A percentile compares a stretch with the other conserved stretches of the same genome.
Evolutionary conservation across 1,140 invertebrate genomes (phyloP).

Genomic region (Teleopsis dalmanni): DNA sequence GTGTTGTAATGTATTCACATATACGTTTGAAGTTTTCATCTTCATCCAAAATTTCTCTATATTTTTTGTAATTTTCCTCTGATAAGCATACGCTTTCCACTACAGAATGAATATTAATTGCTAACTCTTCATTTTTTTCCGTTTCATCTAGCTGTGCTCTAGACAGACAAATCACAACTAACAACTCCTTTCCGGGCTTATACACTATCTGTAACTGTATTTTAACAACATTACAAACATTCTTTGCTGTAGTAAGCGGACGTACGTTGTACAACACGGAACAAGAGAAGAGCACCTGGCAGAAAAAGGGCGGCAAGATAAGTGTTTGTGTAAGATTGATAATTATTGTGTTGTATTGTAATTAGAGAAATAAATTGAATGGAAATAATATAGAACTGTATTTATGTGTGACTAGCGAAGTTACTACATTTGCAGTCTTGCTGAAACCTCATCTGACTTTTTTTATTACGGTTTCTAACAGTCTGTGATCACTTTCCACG

Average conservation of each 20-base stretch:
- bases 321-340: no score
- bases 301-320: no score
- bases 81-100: slow-evolving; percentile 2
- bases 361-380: no score
- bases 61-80: not conserved
- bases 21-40: not conserved
- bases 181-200: slow-evolving; percentile 14
- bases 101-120: slow-evolving; percentile 11
- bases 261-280: no score
- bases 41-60: not conserved
- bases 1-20: not conserved
- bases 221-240: no score
- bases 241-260: no score
- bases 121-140: slow-evolving; percentile 12
- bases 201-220: no score
- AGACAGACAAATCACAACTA: slow-evolving; percentile 16
- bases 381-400: not conserved
- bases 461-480: slow-evolving; percentile 37
- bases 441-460: slow-evolving; percentile 28
- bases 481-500: slow-evolving; percentile 16
- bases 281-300: no score
- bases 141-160: slow-evolving; percentile 5
- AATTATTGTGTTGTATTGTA: no score
- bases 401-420: no score
- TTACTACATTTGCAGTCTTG: no score